Conservation (phyloP, 2,888 invertebrate genomes). For the Miltochrista miniata region DNA sequence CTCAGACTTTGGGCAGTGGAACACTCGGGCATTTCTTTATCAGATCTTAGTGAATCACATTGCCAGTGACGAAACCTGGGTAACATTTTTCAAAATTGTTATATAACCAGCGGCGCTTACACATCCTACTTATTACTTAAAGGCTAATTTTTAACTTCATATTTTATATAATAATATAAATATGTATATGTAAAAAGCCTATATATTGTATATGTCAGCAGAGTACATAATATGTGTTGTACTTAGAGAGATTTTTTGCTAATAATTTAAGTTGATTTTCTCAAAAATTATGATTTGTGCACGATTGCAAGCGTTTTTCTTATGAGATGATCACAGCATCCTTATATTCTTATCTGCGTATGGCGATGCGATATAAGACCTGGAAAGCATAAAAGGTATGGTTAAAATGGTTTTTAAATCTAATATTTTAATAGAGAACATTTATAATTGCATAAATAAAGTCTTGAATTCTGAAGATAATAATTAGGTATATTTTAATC, state of each 20-base stretch:
- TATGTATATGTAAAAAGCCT: constrained; percentile 73
- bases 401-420: constrained; percentile 2
- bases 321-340: constrained; percentile 75
- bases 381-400: constrained; percentile 62
- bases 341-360: constrained; percentile 86
- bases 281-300: constrained; percentile 46
- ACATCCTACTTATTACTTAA: constrained; percentile 61
- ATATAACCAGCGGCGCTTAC: constrained; percentile 43
- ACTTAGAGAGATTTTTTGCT: constrained; percentile 54
- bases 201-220: constrained; percentile 60
- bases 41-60: constrained; percentile 28
- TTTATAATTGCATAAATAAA: not conserved
- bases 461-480: not conserved
- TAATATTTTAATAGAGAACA: not conserved
- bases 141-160: constrained; percentile 54
- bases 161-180: constrained; percentile 55
- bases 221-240: constrained; percentile 62
- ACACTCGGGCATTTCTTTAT: not conserved
- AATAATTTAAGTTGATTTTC: constrained; percentile 57
- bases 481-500: not conserved
- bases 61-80: constrained; percentile 46
- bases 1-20: constrained; percentile 14
- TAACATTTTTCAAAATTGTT: constrained; percentile 43
- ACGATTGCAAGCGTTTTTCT: constrained; percentile 44
- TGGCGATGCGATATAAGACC: constrained; percentile 87